Evolutionary conservation across 2,888 invertebrate genomes (phyloP).

Genomic region (Drosophila prostipennis): DNA sequence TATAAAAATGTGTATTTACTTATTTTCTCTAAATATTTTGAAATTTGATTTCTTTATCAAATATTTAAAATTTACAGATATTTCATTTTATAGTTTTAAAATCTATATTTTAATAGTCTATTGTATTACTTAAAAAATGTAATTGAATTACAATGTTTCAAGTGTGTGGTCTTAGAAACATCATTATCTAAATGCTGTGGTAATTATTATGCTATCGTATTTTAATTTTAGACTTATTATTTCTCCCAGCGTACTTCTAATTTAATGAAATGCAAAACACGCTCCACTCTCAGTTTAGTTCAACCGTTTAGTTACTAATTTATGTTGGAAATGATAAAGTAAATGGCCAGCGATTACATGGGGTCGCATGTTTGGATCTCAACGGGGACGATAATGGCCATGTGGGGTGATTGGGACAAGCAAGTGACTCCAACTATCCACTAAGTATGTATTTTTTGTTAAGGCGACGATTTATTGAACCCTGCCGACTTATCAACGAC

Average conservation of each 20-base stretch:
- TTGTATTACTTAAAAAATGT: no score
- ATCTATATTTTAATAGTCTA: no score
- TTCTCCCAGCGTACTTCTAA: conserved; percentile 13
- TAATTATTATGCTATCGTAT: no score
- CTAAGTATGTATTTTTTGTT: conserved; percentile 31
- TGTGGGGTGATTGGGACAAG: not conserved
- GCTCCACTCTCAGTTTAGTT: conserved; percentile 23
- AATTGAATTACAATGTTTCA: no score
- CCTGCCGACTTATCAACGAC: conserved; percentile 43
- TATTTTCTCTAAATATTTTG: no score
- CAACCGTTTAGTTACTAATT: conserved; percentile 39
- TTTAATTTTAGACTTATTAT: no score
- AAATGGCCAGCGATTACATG: conserved; percentile 49
- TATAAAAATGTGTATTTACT: no score
- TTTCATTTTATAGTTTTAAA: no score
- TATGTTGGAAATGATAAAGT: conserved; percentile 62
- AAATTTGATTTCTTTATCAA: no score
- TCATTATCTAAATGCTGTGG: no score
- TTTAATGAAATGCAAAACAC: conserved; percentile 68
- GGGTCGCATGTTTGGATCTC: conserved; percentile 41
- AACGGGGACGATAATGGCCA: conserved; percentile 40
- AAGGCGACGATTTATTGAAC: conserved; percentile 66
- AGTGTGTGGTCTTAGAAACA: no score
- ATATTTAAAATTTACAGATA: no score
- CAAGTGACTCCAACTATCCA: conserved; percentile 48